Base-by-base conservation (phyloP, 1,140 invertebrate genomes). In the Drosophila ohnishii region DNA sequence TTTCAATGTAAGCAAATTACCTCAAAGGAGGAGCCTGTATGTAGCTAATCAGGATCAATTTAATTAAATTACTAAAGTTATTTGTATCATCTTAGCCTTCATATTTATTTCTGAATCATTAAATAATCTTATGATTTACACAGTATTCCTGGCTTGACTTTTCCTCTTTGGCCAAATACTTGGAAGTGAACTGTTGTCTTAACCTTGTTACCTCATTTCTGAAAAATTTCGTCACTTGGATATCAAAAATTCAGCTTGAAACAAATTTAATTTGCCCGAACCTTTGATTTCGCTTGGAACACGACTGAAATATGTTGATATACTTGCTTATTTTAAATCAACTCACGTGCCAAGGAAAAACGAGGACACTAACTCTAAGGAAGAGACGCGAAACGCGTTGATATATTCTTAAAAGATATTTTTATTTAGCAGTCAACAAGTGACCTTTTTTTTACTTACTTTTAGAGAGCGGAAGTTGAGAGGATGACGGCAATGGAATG, bases 191-290 rank as follows among this genome's bases (percentile, higher is more conserved):
- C 25, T 34, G 11, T 28, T 25, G 34, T 37, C 45, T 37, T 47
- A 70, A 48, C 48, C 19, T 56, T 32, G 34, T 80, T 80, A 72
- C 57, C 40, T 56, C 7, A 16, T 63, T 63, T 58, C 28, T 47
- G 47, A 6, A 5, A 35, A 34, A 53, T 50, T 44, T 32, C 39
- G 59, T 62, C 22, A 32, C 47, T 50, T 19, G 48, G 32, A 14
- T 34, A 45, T 80, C 65, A 71, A 71, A 70, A 58, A 71, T 80
- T 55, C 61, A 47, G 56, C 14, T 70, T 6, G 9, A 5, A n/a
- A 48, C 44, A 48, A 78, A 82, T 82, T 58, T 48, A 72, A 73
- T 77, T 81, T 80, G 35, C 28, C 35, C 57, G 42, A 66, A 22
- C 40, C 60, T 80, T 81, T 77, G 73, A 67, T 81, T 81, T 69